Evolutionary conservation across 2,797 vertebrate species (phyloP), one percentile per base, ranked within the genome.

Genomic region (Xiphophorus birchmanni): DNA sequence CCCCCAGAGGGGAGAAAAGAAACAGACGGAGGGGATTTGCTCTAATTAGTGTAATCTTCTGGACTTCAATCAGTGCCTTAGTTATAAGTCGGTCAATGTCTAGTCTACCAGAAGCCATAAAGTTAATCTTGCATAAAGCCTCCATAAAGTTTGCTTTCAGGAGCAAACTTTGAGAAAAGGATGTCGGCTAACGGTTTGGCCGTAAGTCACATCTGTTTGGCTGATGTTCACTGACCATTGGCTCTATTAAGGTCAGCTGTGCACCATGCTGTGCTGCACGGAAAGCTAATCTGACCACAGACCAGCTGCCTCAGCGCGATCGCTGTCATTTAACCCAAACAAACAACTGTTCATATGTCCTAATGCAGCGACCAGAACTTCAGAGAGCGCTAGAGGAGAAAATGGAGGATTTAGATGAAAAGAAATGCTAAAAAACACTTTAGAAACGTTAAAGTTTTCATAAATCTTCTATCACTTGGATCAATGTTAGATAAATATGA

Each of bases 1-100:
- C 78, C 21, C 15, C 5, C 42, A 82, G 78, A 79, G 40, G 71
- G 81, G 75, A 29, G 72, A 54, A 47, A 63, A 58, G 9, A 75
- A 75, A 87, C 91, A 93, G 92, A 93, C 45, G 82, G 65, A 37
- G 52, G 76, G 85, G 91, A 90, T 92, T 93, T 89, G 18, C 67
- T 71, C 40, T 80, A 82, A 88, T 83, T 42, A 80, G 67, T 78
- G 29, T 91, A 90, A 93, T 91, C 91, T 82, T 75, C 32, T 86
- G 80, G 82, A 69, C 63, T 87, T 76, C 45, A 48, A 72, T 78
- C 72, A 78, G 37, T 73, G 63, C 15, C 11, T 63, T 29, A 79
- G 80, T 67, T 18, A 26, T 23, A 29, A 48, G 47, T 75, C 50
- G 50, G 15, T 56, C 45, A 52, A 10, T 10, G 40, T 52, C 9